Base-by-base conservation (phyloP, 92 coral and sea anemone species). In the Micromussa lordhowensis region DNA sequence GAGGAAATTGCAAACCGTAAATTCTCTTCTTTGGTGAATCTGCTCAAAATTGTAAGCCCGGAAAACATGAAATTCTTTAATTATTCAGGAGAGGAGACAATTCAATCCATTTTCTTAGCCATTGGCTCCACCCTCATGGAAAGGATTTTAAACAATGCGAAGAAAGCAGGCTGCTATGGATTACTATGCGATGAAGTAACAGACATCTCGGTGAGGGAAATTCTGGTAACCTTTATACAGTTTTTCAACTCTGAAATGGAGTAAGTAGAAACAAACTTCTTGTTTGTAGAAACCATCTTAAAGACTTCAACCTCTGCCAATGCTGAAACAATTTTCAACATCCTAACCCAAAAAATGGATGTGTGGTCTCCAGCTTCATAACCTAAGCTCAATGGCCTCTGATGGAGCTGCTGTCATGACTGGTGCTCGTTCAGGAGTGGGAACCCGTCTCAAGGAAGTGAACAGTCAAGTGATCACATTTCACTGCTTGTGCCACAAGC, bases 401-500 rank as follows among this genome's bases (percentile, higher is more conserved):
- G 90, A 90, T 71, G 83, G 93, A 80, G 90, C 93, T 38, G 90
- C 93, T 86, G 90, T 85, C 86, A 86, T 81, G 90, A 85, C 81
- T 16, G 93, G 93, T 73, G 87, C 16, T 5, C 92, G 69, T 40
- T 90, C 90, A 29, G 86, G 92, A 40, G 92, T 72, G 61, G 90
- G 86, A 22, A 51, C 92, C 82, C 72, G 61, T 90, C 92, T 90
- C 24, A 85, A 80, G 57, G 79, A 90, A 49, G 86, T 90, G 32
- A 90, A 90, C 92, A 90, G 82, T 32, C 34, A 85, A 78, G 83
- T 90, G 69, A 90, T 90, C 18, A 80, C 92, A 51, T 90, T 90
- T 85, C 89, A 90, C 92, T 90, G 90, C 83, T 90, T 90, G 92
- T 79, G 92, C 82, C 92, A 90, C 57, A 90, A 79, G 81, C 89